Evolutionary conservation across 2,113 vertebrate genomes (phyloP).

Genomic region (Isurus oxyrinchus): DNA sequence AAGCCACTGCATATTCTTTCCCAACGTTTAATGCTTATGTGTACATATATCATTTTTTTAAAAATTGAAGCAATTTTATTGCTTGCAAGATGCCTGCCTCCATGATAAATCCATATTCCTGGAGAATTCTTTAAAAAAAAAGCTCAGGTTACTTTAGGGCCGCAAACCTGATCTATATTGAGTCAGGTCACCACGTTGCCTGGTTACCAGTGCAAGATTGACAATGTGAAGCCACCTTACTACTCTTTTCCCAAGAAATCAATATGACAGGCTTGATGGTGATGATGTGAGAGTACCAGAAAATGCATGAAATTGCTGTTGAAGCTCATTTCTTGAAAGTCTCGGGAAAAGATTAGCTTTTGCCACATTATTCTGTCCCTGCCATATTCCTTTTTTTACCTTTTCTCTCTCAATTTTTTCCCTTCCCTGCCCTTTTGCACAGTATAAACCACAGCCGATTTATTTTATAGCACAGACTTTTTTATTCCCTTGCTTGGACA

Average conservation of each 20-base stretch:
- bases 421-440: background rate
- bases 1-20: background rate
- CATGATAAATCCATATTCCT: background rate
- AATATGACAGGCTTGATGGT: constrained; percentile 69
- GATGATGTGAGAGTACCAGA: constrained; percentile 71
- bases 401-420: too few species aligned
- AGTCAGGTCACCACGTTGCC: constrained; percentile 69
- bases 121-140: constrained; percentile 43
- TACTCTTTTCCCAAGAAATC: constrained; percentile 68
- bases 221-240: constrained; percentile 71
- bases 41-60: background rate
- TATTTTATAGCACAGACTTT: constrained; percentile 49
- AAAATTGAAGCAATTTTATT: background rate
- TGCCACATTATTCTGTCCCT: background rate
- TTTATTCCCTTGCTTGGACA: constrained; percentile 57
- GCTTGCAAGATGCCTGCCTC: background rate
- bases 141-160: constrained; percentile 52
- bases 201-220: constrained; percentile 66
- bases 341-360: constrained; percentile 14
- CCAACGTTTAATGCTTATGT: background rate
- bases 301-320: constrained; percentile 58
- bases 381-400: background rate
- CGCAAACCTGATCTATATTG: constrained; percentile 45
- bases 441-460: constrained; percentile 31
- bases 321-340: constrained; percentile 52